phyloP scores from a whole-genome alignment of 1,140 invertebrate genomes.

The Aphidius gifuensis region DNA sequence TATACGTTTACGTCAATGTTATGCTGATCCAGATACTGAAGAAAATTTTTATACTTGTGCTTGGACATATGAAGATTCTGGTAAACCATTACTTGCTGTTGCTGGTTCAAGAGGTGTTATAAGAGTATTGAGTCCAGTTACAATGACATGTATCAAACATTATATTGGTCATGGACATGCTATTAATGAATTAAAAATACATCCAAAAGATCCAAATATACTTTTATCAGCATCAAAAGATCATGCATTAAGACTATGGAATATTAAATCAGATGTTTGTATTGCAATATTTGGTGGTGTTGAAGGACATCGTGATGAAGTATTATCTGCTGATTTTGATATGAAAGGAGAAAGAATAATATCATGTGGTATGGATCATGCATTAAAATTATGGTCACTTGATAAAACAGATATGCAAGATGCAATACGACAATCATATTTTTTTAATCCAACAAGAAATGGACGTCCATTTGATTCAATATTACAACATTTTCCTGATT shows the following conservation, averaged over 20 bases:
- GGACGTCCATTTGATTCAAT: conserved; percentile 83
- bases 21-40: conserved; percentile 89
- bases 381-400: conserved; percentile 89
- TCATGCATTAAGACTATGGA: conserved; percentile 91
- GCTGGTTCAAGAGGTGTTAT: conserved; percentile 89
- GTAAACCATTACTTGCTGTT: conserved; percentile 81
- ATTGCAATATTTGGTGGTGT: conserved; percentile 96
- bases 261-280: conserved; percentile 90
- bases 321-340: conserved; percentile 92
- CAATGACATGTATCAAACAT: conserved; percentile 84
- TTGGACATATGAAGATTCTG: conserved; percentile 86
- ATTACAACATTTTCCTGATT: conserved; percentile 93
- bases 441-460: conserved; percentile 72
- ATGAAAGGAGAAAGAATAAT: conserved; percentile 83
- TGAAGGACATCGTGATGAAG: conserved; percentile 95
- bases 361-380: conserved; percentile 98
- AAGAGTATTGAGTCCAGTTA: conserved; percentile 79
- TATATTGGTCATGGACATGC: conserved; percentile 90
- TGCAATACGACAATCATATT: conserved; percentile 83
- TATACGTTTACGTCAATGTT: conserved; percentile 87
- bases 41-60: conserved; percentile 97
- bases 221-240: conserved; percentile 93
- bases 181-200: conserved; percentile 92
- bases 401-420: conserved; percentile 81
- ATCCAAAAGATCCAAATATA: conserved; percentile 84